phyloP scores from a whole-genome alignment of 2,888 invertebrate genomes.

The Heliconius cydno region DNA sequence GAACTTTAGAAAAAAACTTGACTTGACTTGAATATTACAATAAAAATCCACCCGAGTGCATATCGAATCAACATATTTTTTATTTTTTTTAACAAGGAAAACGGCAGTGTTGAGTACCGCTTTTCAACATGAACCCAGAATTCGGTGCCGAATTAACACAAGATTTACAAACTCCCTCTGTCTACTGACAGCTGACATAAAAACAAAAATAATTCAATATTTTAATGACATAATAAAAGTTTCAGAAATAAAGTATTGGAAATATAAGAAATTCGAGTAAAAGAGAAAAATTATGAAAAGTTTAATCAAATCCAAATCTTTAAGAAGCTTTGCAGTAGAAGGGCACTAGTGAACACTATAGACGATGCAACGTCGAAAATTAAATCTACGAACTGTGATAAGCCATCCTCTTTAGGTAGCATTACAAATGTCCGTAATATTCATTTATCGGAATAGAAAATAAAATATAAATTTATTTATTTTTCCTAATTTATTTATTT shows the following conservation, averaged over 20 bases:
- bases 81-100: no score
- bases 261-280: neutral
- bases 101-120: no score
- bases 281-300: neutral
- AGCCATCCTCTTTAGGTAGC: no score
- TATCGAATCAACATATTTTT: no score
- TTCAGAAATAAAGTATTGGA: neutral
- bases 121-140: no score
- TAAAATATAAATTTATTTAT: neutral
- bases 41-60: no score
- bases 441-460: neutral
- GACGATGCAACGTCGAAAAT: neutral
- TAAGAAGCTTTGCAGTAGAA: neutral
- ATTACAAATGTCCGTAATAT: neutral
- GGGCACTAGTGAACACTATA: neutral
- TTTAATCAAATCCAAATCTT: slow-evolving; percentile 2
- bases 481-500: no score
- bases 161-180: no score
- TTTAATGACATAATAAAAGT: neutral
- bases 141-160: no score
- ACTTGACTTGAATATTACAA: no score
- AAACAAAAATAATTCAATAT: neutral
- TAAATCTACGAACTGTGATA: neutral
- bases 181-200: no score
- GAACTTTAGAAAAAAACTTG: no score